Conservation (phyloP, 2,113 vertebrate genomes). For the Meleagris gallopavo region DNA sequence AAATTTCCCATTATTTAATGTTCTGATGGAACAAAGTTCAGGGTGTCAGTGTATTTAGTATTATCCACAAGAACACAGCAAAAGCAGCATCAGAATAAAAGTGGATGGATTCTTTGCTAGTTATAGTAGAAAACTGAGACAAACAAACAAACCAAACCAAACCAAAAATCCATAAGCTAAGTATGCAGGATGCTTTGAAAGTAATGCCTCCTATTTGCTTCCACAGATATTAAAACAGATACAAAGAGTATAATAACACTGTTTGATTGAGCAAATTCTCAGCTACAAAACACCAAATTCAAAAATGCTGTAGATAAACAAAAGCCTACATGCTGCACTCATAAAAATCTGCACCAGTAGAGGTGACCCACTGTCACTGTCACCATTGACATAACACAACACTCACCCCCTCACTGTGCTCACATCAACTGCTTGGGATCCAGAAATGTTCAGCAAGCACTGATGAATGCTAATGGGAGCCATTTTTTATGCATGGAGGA, state of each 20-base stretch:
- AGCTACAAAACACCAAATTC: too few species aligned
- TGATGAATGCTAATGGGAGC: background rate
- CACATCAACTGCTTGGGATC: background rate
- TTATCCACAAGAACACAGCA: background rate
- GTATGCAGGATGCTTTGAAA: too few species aligned
- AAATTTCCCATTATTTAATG: background rate
- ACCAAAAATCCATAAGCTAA: rapidly evolving
- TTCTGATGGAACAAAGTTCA: background rate
- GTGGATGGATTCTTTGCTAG: background rate
- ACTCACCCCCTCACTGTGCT: too few species aligned
- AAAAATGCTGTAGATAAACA: too few species aligned
- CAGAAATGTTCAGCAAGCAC: background rate
- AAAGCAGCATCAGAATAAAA: background rate
- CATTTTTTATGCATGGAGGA: background rate
- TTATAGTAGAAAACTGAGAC: background rate
- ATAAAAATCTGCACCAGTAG: too few species aligned
- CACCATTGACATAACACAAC: too few species aligned
- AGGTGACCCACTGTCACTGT: too few species aligned
- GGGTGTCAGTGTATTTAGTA: background rate
- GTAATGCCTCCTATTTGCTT: too few species aligned
- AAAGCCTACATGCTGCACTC: too few species aligned
- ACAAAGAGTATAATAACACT: too few species aligned
- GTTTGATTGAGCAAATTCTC: too few species aligned
- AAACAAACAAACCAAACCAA: background rate
- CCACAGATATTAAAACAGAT: too few species aligned